Evolutionary conservation across 2,888 invertebrate genomes (phyloP).

Genomic region (Drosophila koepferae): DNA sequence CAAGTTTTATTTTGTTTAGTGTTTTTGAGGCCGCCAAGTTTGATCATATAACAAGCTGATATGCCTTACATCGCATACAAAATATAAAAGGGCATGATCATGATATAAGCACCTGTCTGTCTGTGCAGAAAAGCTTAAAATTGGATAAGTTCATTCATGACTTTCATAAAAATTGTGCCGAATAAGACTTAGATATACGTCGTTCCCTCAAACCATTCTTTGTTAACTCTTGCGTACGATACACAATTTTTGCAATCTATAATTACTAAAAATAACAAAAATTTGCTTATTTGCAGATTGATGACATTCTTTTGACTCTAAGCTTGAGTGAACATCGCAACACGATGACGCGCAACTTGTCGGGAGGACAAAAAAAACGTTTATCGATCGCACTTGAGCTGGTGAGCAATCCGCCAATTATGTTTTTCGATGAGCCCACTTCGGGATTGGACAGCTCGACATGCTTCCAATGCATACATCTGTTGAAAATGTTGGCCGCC

Average conservation of each 20-base stretch:
- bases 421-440: constrained; percentile 99
- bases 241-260: neutral
- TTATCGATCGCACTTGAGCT: constrained; percentile 97
- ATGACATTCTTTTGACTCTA: constrained; percentile 95
- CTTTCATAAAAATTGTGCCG: neutral
- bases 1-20: no score
- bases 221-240: neutral
- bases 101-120: neutral
- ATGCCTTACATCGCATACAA: neutral
- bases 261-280: neutral
- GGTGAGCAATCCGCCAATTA: constrained; percentile 98
- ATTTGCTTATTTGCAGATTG: constrained; percentile 88
- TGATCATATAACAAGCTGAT: neutral
- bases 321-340: constrained; percentile 94
- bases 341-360: constrained; percentile 96
- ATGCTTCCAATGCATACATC: constrained; percentile 96
- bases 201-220: neutral
- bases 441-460: constrained; percentile 98
- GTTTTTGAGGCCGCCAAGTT: no score
- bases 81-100: neutral
- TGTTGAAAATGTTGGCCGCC: constrained; percentile 94
- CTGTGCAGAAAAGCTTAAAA: neutral
- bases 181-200: neutral
- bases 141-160: neutral
- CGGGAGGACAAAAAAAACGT: constrained; percentile 97